Conservation (phyloP, 2,113 vertebrate genomes). For the Aix galericulata region DNA sequence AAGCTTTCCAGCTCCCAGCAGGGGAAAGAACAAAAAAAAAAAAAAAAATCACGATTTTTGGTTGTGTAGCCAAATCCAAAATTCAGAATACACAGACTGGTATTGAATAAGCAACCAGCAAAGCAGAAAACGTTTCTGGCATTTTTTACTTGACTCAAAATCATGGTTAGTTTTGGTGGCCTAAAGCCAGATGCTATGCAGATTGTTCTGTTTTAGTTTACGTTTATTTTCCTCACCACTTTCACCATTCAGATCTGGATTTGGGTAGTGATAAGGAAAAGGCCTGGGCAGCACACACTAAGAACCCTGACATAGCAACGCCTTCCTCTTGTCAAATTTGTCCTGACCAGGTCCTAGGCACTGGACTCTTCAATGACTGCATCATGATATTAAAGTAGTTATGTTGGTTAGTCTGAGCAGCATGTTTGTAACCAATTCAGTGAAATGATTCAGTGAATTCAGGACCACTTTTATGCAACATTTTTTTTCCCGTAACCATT, state of each 20-base stretch:
- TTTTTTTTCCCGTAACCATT: not conserved
- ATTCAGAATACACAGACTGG: not conserved
- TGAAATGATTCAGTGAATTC: not conserved
- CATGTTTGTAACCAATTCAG: not conserved
- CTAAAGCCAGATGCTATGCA: not conserved
- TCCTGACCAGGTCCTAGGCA: not conserved
- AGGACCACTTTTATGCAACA: not conserved
- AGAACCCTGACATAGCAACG: not conserved
- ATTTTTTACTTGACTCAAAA: not conserved
- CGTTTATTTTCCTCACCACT: not conserved
- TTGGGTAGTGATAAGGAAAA: not conserved
- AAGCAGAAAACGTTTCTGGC: not conserved
- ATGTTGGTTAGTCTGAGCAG: not conserved
- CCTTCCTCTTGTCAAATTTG: not conserved
- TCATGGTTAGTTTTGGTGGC: not conserved
- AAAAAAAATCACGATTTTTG: not conserved
- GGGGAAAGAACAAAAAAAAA: not conserved
- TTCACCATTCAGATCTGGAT: not conserved
- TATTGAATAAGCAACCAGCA: not conserved
- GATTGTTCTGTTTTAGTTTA: not conserved
- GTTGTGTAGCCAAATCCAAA: not conserved
- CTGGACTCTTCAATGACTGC: not conserved
- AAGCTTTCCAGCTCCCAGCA: not conserved
- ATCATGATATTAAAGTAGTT: not conserved
- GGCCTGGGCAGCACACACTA: not conserved